Evolutionary conservation across 2,797 vertebrate species (phyloP), one percentile per base, ranked within the genome.

Genomic region (Spinus pinus): DNA sequence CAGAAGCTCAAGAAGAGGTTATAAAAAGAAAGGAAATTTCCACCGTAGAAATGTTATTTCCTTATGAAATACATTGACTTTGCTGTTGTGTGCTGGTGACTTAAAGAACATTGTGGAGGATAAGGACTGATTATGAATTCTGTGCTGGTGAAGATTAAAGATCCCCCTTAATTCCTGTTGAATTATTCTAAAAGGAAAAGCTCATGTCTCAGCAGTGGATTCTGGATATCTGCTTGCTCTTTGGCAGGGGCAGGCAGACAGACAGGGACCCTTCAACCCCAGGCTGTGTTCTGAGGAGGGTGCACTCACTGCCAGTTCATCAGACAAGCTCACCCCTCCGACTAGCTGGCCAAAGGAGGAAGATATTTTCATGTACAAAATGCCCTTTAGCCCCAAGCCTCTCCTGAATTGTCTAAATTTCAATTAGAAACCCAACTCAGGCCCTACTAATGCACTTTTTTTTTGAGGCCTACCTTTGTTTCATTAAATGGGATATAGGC

Each of bases 111-210:
- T 14, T 39, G 41, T 58, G 57, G 65, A 85, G 87, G 78, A 71
- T 61, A 73, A 93, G 30, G 64, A 51, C 51, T 82, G 30, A 31
- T 62, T 84, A 50, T 86, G 69, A 88, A 79, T 42, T 46, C 60
- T 61, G 27, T 47, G 7, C 53, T 84, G 79, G 62, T 71, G 70
- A 92, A 91, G 62, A 85, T 72, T 91, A 95, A 95, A 91, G 73
- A 81, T 70, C 8, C 19, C 3, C 22, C 33, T 82, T 89, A 92
- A 90, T 74, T 84, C 56, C 35, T 82, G 79, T 81, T 91, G 51
- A 96, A 96, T 96, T 93, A 62, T 94, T 94, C 77, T 73, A 61
- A 91, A 88, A 91, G 70, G 49, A 80, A 77, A 93, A 81, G 46
- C 39, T 16, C 27, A 31, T 6, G 6, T 86, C 69, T 91, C 51